Conservation (phyloP, 37 sponge, comb jelly and placozoan species). For the Bolinopsis microptera region DNA sequence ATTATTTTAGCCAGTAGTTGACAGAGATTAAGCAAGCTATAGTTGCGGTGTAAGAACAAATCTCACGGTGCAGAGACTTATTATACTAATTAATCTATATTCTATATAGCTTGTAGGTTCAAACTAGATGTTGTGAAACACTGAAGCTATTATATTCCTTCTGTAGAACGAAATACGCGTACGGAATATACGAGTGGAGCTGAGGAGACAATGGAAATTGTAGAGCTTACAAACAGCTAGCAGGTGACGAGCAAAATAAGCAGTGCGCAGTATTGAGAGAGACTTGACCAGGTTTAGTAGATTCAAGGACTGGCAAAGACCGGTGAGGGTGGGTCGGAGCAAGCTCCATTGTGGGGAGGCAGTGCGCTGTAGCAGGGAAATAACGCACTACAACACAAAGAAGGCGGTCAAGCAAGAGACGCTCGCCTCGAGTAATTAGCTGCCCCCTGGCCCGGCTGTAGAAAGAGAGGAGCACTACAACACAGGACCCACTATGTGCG, state of each 20-base stretch:
- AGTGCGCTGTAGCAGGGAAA: not conserved
- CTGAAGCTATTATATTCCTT: not conserved
- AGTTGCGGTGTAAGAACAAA: not conserved
- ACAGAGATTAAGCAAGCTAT: not conserved
- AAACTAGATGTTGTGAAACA: not conserved
- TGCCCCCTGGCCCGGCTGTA: not conserved
- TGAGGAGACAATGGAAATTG: not conserved
- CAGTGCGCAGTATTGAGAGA: not conserved
- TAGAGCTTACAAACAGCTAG: not conserved
- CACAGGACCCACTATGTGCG: not conserved
- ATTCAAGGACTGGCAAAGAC: not conserved
- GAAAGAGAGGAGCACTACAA: slow-evolving; percentile 36
- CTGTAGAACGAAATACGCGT: no score
- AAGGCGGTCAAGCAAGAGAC: slow-evolving; percentile 53
- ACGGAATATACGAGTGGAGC: not conserved
- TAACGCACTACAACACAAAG: slow-evolving; percentile 3
- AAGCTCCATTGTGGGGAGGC: not conserved
- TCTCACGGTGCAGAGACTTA: not conserved
- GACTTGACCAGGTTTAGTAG: not conserved
- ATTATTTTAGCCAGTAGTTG: not conserved
- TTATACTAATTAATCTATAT: not conserved
- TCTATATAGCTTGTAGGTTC: not conserved
- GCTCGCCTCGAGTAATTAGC: slow-evolving; percentile 24
- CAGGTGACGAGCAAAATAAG: not conserved
- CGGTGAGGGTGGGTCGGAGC: not conserved